Conservation (phyloP, 2,797 vertebrate genomes). For the Tamandua tetradactyla region DNA sequence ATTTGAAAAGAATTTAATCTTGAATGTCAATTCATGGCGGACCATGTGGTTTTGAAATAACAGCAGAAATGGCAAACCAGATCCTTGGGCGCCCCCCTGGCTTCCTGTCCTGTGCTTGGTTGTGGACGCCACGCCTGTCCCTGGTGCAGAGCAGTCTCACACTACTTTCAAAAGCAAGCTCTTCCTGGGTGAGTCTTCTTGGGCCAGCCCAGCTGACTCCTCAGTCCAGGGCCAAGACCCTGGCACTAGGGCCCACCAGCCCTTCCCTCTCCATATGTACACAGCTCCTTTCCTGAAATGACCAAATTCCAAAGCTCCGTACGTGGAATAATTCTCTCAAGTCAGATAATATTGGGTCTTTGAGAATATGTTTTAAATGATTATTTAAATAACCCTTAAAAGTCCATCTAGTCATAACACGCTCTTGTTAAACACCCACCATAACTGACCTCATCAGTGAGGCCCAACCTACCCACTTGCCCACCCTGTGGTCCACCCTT, state of each 20-base stretch:
- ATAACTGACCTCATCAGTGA: not conserved
- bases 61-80: not conserved
- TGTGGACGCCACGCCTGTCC: not conserved
- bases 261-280: too few species aligned
- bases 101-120: not conserved
- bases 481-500: too few species aligned
- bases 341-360: not conserved
- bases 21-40: not conserved
- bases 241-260: not conserved
- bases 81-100: not conserved
- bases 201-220: not conserved
- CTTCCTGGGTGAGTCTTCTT: not conserved
- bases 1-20: not conserved
- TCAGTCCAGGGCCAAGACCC: not conserved
- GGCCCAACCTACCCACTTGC: too few species aligned
- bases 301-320: not conserved
- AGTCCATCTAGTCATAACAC: not conserved
- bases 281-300: not conserved
- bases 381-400: not conserved
- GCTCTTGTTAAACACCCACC: not conserved
- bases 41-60: not conserved
- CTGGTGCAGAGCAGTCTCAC: not conserved
- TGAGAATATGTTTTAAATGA: not conserved
- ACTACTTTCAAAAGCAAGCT: not conserved
- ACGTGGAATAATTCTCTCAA: not conserved